Base-by-base conservation (phyloP, 2,888 invertebrate species). In the Malacosoma neustria region DNA sequence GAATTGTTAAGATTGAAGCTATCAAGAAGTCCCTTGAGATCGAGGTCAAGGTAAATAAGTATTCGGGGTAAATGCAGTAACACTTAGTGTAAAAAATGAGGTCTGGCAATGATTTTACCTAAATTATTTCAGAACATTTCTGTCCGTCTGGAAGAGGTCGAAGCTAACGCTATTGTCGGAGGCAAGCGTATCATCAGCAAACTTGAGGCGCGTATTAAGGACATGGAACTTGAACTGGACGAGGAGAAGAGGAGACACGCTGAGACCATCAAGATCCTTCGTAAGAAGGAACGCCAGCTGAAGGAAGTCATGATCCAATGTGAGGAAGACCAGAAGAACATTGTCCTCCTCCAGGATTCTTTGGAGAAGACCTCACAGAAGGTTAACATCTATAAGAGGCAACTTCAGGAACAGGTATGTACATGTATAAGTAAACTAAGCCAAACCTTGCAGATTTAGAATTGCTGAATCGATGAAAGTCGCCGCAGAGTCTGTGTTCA, bases 151-250 rank as follows among this genome's bases (percentile, higher is more conserved):
- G 97, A 97, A 77, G 98, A 98, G 84, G 97, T 98, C 54, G 98
- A 98, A 81, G 93, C 97, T 60, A 98, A 97, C 69, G 97, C 98
- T 47, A 94, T 98, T 62, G 96, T 97, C 59, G 97, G 97, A 65
- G 96, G 97, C 72, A 97, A 94, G 87, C 93, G 98, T 61, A 96
- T 97, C 88, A 97, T 98, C 89, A 94, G 96, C 91, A 98, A 98
- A 89, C 89, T 98, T 73, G 98, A 98, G 82, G 94, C 97, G 54
- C 90, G 93, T 90, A 93, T 98, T 64, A 95, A 96, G 69, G 98
- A 98, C 70, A 87, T 97, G 82, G 98, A 98, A 84, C 88, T 96
- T 57, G 97, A 97, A 82, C 85, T 96, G 54, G 98, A 98, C 70
- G 98, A 97, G 81, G 98, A 98, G 87, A 97, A 96, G 89, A 93